phyloP scores from a whole-genome alignment of 2,797 vertebrate species.

The Pseudochirops corinnae region DNA sequence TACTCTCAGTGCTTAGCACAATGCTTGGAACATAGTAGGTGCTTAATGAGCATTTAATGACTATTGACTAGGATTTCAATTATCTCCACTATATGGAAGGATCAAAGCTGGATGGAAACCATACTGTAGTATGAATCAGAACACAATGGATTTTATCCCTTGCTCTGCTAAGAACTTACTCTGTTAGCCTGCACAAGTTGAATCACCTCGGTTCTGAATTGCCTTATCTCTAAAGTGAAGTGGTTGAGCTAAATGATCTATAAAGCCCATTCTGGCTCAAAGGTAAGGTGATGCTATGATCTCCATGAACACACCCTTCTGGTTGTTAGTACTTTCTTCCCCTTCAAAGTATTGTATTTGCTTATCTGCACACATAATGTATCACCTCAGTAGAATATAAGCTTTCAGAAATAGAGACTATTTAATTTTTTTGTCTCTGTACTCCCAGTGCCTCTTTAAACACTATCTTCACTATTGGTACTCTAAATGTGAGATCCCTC shows the following conservation, averaged over 20 bases:
- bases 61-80: not conserved
- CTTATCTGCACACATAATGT: not conserved
- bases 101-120: not conserved
- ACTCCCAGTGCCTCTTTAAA: not conserved
- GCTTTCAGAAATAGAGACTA: not conserved
- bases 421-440: not conserved
- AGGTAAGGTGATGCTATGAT: no score
- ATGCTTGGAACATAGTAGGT: not conserved
- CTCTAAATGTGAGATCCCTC: not conserved
- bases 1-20: not conserved
- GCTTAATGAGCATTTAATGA: not conserved
- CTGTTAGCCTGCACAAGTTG: not conserved
- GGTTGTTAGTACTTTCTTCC: not conserved
- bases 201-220: not conserved
- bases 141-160: not conserved
- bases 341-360: not conserved
- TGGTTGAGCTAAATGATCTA: not conserved
- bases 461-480: not conserved
- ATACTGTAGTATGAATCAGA: not conserved
- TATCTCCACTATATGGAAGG: not conserved
- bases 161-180: not conserved
- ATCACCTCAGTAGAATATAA: not conserved
- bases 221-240: not conserved
- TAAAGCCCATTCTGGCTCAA: not conserved
- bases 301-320: no score